Evolutionary conservation across 2,888 invertebrate genomes (phyloP).

Genomic region (Atrina japonica): DNA sequence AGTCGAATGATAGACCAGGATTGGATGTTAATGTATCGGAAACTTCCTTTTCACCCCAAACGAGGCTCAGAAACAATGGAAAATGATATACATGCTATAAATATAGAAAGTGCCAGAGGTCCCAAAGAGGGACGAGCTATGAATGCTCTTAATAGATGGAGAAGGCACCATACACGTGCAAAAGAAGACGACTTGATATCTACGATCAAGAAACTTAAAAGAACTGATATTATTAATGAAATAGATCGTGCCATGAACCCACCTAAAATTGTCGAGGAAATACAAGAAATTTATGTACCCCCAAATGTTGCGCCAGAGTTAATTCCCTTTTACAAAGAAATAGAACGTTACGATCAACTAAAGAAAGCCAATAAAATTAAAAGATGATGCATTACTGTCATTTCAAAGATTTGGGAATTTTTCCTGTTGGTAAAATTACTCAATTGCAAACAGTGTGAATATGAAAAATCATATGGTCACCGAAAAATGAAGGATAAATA

Average conservation of each 20-base stretch:
- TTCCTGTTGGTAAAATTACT: too few species aligned
- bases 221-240: constrained; percentile 58
- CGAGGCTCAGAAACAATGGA: constrained; percentile 72
- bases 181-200: constrained; percentile 69
- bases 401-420: too few species aligned
- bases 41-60: constrained; percentile 72
- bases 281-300: constrained; percentile 59
- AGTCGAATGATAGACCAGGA: constrained; percentile 66
- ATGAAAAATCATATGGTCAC: too few species aligned
- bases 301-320: constrained; percentile 67
- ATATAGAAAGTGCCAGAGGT: constrained; percentile 57
- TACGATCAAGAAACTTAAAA: constrained; percentile 60
- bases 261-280: constrained; percentile 55
- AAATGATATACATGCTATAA: constrained; percentile 68
- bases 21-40: constrained; percentile 72
- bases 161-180: constrained; percentile 72
- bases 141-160: constrained; percentile 70
- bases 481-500: too few species aligned
- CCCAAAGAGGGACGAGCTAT: constrained; percentile 53
- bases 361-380: constrained; percentile 55
- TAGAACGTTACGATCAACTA: constrained; percentile 71
- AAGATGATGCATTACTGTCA: too few species aligned
- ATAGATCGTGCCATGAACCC: constrained; percentile 65
- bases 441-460: too few species aligned
- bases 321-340: constrained; percentile 69